Percentiles rank a stretch among this genome's conserved stretches.
phyloP scores from a whole-genome alignment of 2,888 invertebrate species.

The Ariolimax columbianus region DNA sequence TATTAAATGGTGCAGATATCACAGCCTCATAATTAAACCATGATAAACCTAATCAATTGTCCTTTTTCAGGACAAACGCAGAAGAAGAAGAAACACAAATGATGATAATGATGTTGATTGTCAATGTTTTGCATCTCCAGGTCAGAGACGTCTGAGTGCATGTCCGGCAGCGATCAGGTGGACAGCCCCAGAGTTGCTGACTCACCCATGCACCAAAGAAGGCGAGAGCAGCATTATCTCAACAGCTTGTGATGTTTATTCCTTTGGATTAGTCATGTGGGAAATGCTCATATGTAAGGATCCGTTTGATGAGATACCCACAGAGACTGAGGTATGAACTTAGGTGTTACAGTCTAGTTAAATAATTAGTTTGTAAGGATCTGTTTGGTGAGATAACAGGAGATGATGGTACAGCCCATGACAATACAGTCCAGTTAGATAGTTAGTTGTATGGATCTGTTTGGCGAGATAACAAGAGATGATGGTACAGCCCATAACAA shows the following conservation, averaged over 20 bases:
- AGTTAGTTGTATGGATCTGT: too few species aligned
- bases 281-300: conserved; percentile 70
- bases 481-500: too few species aligned
- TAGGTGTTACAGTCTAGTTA: background rate
- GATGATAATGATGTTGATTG: background rate
- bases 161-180: conserved; percentile 73
- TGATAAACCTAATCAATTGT: too few species aligned
- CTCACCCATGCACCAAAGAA: conserved; percentile 59
- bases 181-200: conserved; percentile 76
- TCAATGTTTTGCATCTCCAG: conserved; percentile 31
- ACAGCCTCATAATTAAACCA: too few species aligned
- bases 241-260: conserved; percentile 73
- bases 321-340: conserved; percentile 69
- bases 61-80: too few species aligned
- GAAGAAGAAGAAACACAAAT: too few species aligned
- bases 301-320: conserved; percentile 72
- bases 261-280: conserved; percentile 75
- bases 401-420: too few species aligned
- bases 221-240: conserved; percentile 59
- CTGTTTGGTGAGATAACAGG: too few species aligned
- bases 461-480: too few species aligned
- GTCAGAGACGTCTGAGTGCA: conserved; percentile 67
- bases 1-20: too few species aligned
- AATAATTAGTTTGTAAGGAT: too few species aligned
- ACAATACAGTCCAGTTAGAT: too few species aligned